phyloP scores from a whole-genome alignment of 2,888 invertebrate species.

The Andrena praecox region DNA sequence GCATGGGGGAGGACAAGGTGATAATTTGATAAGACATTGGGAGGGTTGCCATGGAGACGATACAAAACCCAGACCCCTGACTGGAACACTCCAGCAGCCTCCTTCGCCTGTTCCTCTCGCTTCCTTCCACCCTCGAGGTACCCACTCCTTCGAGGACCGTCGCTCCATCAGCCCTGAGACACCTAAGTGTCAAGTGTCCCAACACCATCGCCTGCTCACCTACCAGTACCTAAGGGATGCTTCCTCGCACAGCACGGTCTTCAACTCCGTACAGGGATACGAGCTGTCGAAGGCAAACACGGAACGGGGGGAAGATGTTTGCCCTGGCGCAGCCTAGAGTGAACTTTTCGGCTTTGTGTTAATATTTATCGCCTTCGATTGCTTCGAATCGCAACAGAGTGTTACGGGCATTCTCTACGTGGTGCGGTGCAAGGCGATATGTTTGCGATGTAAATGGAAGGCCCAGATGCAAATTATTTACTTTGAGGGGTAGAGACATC shows the following conservation, averaged over 20 bases:
- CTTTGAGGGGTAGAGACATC: too few species aligned
- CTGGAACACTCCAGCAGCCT: constrained; percentile 61
- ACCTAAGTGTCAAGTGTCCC: constrained; percentile 81
- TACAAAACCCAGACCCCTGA: constrained; percentile 80
- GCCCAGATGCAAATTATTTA: not conserved
- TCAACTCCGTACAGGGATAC: constrained; percentile 53
- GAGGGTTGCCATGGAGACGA: constrained; percentile 84
- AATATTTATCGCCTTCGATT: not conserved
- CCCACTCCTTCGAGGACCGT: constrained; percentile 67
- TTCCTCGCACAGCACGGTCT: constrained; percentile 35
- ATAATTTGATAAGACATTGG: constrained; percentile 85
- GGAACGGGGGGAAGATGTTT: constrained; percentile 15
- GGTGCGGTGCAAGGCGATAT: not conserved
- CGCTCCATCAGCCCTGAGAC: constrained; percentile 72
- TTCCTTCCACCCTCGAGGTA: constrained; percentile 65
- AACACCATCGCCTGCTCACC: constrained; percentile 53
- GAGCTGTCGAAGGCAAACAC: constrained; percentile 71
- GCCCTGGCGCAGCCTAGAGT: too few species aligned
- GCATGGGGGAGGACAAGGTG: constrained; percentile 81
- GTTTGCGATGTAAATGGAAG: not conserved
- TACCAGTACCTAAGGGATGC: constrained; percentile 31
- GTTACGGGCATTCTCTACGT: not conserved
- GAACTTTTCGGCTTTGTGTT: not conserved
- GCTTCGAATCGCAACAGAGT: not conserved
- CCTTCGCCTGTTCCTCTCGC: constrained; percentile 59